These are phyloP conservation scores for Belgica antarctica DNA, from an alignment of 2,888 invertebrate genomes.

Conservation along the genomic window DNA sequence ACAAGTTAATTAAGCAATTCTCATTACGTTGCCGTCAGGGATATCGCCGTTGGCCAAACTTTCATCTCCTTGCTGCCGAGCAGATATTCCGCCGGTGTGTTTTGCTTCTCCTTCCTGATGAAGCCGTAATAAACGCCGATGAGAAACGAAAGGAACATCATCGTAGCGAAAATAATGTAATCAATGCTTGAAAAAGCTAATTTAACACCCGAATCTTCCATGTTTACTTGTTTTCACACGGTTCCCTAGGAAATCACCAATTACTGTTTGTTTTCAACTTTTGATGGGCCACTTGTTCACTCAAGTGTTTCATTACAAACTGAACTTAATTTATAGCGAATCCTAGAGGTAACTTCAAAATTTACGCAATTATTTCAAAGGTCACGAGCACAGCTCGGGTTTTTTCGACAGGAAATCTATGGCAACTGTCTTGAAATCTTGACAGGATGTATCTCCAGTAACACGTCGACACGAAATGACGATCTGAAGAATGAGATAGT, in stretches of 20 bases:
- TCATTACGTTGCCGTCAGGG: conserved; percentile 39
- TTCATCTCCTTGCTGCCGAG: conserved; percentile 40
- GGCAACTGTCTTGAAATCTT: no score
- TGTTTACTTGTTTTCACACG: conserved; percentile 15
- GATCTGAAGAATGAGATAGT: background rate
- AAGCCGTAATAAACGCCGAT: conserved; percentile 42
- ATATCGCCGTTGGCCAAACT: conserved; percentile 34
- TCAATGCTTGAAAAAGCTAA: conserved; percentile 32
- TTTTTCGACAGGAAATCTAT: no score
- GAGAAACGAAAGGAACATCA: conserved; percentile 37
- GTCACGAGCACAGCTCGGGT: no score
- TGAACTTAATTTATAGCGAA: no score
- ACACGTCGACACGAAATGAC: conserved; percentile 1
- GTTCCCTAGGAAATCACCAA: no score
- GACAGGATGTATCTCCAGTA: no score
- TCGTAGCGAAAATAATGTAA: conserved; percentile 31
- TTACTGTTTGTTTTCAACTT: background rate
- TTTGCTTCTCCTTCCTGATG: conserved; percentile 33
- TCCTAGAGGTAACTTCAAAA: no score
- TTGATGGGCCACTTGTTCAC: no score
- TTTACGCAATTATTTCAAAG: no score
- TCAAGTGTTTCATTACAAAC: no score
- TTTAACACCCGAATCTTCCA: conserved; percentile 15
- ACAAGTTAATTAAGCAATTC: conserved; percentile 11
- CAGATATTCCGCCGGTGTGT: conserved; percentile 36